Percentiles rank a stretch among this genome's conserved stretches.
These are phyloP conservation scores for Gordius sp. DNA, from an alignment of 2,888 invertebrate species.

Conservation along the genomic window DNA sequence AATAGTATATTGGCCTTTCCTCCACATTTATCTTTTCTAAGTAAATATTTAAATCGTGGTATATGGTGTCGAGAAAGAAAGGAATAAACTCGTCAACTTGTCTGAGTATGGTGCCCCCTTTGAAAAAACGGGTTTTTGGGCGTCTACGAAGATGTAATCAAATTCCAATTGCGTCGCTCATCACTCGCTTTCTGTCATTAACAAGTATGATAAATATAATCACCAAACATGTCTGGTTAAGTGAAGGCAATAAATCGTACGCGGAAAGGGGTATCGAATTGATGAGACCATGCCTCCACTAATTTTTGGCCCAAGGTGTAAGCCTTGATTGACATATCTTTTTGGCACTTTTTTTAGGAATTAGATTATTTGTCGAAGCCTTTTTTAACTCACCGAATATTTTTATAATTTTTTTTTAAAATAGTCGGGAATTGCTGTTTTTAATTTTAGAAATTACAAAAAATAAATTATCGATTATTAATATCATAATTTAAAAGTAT, in stretches of 20 bases:
- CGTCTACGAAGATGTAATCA: constrained; percentile 84
- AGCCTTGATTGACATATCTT: constrained; percentile 21
- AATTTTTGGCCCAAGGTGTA: constrained; percentile 61
- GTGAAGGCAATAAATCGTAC: constrained; percentile 58
- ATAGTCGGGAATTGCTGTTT: no score
- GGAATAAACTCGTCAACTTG: constrained; percentile 55
- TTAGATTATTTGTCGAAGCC: no score
- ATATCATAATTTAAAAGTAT: no score
- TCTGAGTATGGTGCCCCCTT: constrained; percentile 72
- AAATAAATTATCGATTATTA: no score
- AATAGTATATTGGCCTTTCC: no score
- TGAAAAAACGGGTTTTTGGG: constrained; percentile 78
- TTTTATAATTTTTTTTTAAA: background rate
- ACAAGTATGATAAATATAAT: no score
- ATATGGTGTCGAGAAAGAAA: background rate
- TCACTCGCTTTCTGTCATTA: constrained; percentile 19
- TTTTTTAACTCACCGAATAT: no score
- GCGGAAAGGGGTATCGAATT: constrained; percentile 62
- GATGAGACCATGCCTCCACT: constrained; percentile 78
- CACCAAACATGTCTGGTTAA: no score
- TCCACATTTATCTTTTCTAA: no score
- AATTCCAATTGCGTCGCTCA: constrained; percentile 55
- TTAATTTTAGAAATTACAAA: no score
- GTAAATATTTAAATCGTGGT: no score
- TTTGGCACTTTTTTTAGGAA: background rate